Evolutionary conservation across 2,888 invertebrate genomes (phyloP).

Genomic region (Erebia palarica): DNA sequence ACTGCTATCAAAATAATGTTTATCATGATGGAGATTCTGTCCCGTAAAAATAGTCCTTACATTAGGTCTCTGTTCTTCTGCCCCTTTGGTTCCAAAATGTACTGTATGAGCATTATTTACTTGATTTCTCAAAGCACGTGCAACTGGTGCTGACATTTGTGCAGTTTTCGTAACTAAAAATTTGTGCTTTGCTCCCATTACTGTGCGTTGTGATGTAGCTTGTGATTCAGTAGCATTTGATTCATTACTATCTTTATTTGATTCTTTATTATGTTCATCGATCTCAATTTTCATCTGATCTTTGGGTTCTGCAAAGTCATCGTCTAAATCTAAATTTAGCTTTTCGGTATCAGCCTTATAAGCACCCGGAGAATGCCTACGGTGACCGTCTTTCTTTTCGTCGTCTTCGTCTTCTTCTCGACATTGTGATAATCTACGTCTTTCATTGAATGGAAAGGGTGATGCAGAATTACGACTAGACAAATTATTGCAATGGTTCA

Average conservation of each 20-base stretch:
- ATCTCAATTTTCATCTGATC: slow-evolving; percentile 42
- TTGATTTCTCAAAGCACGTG: slow-evolving; percentile 74
- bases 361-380: slow-evolving; percentile 38
- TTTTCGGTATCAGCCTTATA: slow-evolving; percentile 46
- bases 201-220: slow-evolving; percentile 65
- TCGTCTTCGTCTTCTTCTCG: slow-evolving; percentile 93
- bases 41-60: slow-evolving; percentile 83
- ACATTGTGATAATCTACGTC: slow-evolving; percentile 90
- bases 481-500: slow-evolving; percentile 87
- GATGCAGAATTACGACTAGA: slow-evolving; percentile 82
- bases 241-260: background rate
- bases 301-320: slow-evolving; percentile 39
- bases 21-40: slow-evolving; percentile 86
- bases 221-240: slow-evolving; percentile 49
- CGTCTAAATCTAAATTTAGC: slow-evolving; percentile 45
- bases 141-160: slow-evolving; percentile 64
- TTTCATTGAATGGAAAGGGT: slow-evolving; percentile 80
- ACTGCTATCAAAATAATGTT: slow-evolving; percentile 91
- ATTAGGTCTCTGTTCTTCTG: slow-evolving; percentile 81
- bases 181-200: slow-evolving; percentile 72
- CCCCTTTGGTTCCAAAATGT: slow-evolving; percentile 85
- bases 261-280: slow-evolving; percentile 20
- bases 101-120: slow-evolving; percentile 85
- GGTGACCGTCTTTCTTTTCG: slow-evolving; percentile 63
- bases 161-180: slow-evolving; percentile 70